Base-by-base conservation (phyloP, 1,140 invertebrate genomes). In the Cherax destructor region DNA sequence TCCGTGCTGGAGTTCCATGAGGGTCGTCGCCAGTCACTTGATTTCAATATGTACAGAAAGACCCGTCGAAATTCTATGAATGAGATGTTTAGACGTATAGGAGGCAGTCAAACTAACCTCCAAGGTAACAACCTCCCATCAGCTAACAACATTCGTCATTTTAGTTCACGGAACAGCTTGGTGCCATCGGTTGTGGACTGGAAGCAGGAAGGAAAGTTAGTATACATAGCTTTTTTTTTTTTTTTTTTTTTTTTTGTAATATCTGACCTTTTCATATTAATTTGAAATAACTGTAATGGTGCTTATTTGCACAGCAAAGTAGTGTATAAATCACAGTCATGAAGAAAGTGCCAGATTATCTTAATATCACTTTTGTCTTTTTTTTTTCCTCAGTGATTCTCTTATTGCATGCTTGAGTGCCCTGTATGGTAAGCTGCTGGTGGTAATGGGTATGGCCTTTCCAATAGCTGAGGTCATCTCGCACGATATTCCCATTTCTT, bases 361-460 rank as follows among this genome's bases (percentile, higher is more conserved):
- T 41, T 41, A 56, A 13, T 56, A 1, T 56, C 52, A 10, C 52
- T 56, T 56, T 56, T 56, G 9, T 5, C 11, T 56, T 56, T 56
- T 56, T 56, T 56, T 56, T 41, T 41, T 41, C 21, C 61, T 50
- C 93, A 97, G 97, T 83, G 97, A 98, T 94, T 96, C 97, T 83
- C 95, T 98, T 93, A 97, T 98, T 88, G 97, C 97, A 30, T 97
- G 98, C 24, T 95, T 99, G 84, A 98, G 98, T 93, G 98, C 98
- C 0, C 95, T 99, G 5, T 99, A 99, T 94, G 97, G 97, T n/a
- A 98, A 99, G 94, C 95, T 99, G 4, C 94, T 99, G 81, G 97
- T 99, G 49, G 98, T 99, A 18, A 98, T 99, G 97, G 98, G 98
- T 47, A 96, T 98, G 93, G 98, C 98, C 10, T 98, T 99, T 95